Base-by-base conservation (phyloP, 2,888 invertebrate genomes). In the Trichacis sp. region DNA sequence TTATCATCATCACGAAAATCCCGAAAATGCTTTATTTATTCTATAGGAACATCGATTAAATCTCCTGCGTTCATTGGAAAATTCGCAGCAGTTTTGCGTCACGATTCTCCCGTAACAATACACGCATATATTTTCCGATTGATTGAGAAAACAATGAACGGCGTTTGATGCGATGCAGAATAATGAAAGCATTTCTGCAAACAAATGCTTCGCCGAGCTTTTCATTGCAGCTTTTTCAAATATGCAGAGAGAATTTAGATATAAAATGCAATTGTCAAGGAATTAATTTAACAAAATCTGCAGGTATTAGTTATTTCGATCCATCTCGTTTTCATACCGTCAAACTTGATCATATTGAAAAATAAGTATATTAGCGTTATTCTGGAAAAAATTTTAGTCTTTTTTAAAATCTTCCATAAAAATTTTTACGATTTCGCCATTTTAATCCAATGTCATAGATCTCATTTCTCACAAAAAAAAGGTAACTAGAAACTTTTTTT, bases 141-240 rank as follows among this genome's bases (percentile, higher is more conserved):
- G 66, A 62, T 66, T 66, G 66, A 66, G 66, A 66, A 66, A 66
- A 62, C 62, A 66, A 66, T 66, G 66, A 66, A 51, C 59, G 57
- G 48, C 58, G 62, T 66, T 66, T 62, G 62, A 67, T 60, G 63
- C 63, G 46, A 63, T 60, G 49, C 63, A 51, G 59, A 63, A 67
- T 67, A 67, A 67, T 67, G 56, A 67, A 67, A 45, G 52, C 59
- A 59, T 55, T 48, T 52, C 59, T 58, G 56, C 52, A 59, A n/a
- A n/a, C 62, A 59, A 67, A 63, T 63, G 62, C 62, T 56, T 1
- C 14, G 1, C 54, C 57, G 58, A 55, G 54, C 59, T n/a, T n/a
- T n/a, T n/a, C n/a, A n/a, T n/a, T n/a, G n/a, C n/a, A 55, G 51
- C 59, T 63, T 67, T 67, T 67, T 63, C 67, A 53, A 63, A 59